Conservation (phyloP, 2,888 invertebrate species). For the Drosophila affinis region DNA sequence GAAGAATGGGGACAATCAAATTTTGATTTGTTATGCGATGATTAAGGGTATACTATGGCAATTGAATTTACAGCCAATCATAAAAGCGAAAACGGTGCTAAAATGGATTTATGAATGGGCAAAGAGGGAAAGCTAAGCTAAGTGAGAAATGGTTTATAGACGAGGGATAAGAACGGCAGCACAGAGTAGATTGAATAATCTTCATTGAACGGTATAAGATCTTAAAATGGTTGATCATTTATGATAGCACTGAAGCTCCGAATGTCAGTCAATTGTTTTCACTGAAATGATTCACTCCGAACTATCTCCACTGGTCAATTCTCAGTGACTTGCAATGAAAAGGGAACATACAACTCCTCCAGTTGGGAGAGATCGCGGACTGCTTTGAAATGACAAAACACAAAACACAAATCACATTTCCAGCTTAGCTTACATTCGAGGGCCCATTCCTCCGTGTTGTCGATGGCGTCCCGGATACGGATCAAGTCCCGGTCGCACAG, state of each 20-base stretch:
- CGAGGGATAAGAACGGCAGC: background rate
- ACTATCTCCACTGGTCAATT: background rate
- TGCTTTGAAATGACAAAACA: too few species aligned
- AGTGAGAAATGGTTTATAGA: background rate
- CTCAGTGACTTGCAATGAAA: background rate
- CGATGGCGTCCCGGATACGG: constrained; percentile 68
- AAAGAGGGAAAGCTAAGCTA: background rate
- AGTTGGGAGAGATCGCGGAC: too few species aligned
- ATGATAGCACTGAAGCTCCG: background rate
- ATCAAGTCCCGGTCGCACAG: constrained; percentile 72
- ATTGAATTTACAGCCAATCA: constrained; percentile 11
- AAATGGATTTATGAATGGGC: constrained; percentile 24
- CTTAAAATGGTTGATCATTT: too few species aligned
- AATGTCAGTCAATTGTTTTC: background rate
- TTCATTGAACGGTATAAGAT: background rate
- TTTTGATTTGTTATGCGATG: constrained; percentile 6
- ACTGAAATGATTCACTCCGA: background rate
- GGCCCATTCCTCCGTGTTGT: constrained; percentile 80
- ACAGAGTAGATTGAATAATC: background rate
- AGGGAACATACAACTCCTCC: too few species aligned
- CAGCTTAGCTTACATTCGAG: constrained; percentile 82
- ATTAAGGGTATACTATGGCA: background rate
- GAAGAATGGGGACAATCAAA: constrained; percentile 2
- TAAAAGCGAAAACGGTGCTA: constrained; percentile 7
- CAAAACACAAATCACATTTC: background rate